These are phyloP conservation scores for Vimba vimba DNA, from an alignment of 2,113 vertebrate genomes.

Conservation along the genomic window DNA sequence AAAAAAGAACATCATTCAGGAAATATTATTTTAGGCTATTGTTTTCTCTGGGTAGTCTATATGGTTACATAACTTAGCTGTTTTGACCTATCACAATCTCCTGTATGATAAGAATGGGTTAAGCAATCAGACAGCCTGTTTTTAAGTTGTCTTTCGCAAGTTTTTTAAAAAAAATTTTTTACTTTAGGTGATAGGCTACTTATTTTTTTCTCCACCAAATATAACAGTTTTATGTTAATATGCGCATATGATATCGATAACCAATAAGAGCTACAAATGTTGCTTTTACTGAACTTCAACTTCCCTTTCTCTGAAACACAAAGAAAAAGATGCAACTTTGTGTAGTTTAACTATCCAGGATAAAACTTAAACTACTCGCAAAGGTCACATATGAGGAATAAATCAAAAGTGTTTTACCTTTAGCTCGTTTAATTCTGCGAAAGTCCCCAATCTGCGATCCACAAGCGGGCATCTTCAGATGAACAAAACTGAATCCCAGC, in stretches of 20 bases:
- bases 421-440: constrained; percentile 28
- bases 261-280: background rate
- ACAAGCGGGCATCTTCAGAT: constrained; percentile 21
- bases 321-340: background rate
- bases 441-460: constrained; percentile 11
- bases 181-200: background rate
- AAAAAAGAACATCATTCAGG: background rate
- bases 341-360: background rate
- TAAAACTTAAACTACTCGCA: background rate
- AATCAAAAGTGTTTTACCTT: constrained; percentile 12
- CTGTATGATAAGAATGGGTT: constrained; percentile 22
- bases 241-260: background rate
- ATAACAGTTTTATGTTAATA: background rate
- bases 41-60: background rate
- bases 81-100: constrained; percentile 8
- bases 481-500: background rate
- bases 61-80: background rate
- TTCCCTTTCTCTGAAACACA: background rate
- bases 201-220: background rate
- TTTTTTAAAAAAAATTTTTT: too few relatives aligned
- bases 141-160: constrained; percentile 35
- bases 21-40: background rate
- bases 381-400: background rate
- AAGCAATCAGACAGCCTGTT: constrained; percentile 25
- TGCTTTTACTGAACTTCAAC: background rate